These are phyloP conservation scores for Eubucco bourcierii DNA, from an alignment of 2,113 vertebrate genomes.

Conservation along the genomic window DNA sequence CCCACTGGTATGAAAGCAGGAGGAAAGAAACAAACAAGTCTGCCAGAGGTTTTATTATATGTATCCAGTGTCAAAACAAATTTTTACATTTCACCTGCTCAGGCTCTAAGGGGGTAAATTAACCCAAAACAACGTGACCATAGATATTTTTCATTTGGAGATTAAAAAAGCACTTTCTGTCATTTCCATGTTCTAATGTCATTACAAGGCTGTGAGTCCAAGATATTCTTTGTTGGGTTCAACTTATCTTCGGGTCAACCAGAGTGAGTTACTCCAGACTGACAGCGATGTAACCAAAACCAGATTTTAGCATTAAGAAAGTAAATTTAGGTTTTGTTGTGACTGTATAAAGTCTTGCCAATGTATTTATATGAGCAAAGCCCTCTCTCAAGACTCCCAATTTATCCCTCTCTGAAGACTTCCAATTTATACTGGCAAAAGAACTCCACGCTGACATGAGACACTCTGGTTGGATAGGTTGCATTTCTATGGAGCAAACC, in stretches of 20 bases:
- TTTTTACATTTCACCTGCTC: conserved; percentile 38
- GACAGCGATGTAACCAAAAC: conserved; percentile 10
- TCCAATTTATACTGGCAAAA: conserved; percentile 30
- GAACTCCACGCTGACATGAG: not conserved
- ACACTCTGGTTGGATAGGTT: not conserved
- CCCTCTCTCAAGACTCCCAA: conserved; percentile 6
- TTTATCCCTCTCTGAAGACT: conserved; percentile 23
- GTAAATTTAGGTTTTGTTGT: not conserved
- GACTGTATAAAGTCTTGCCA: conserved; percentile 29
- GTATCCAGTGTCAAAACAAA: conserved; percentile 9
- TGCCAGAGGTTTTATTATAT: not conserved
- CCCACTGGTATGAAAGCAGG: not conserved
- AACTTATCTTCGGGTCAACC: not conserved
- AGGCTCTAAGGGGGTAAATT: conserved; percentile 29
- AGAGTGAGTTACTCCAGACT: not conserved
- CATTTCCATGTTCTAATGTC: not conserved
- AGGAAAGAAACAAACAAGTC: not conserved
- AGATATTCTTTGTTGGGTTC: not conserved
- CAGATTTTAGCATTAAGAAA: conserved; percentile 38
- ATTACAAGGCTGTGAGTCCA: not conserved
- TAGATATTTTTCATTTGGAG: not conserved
- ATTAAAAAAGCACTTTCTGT: not conserved
- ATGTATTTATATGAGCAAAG: conserved; percentile 23
- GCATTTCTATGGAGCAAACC: not conserved
- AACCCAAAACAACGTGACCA: conserved; percentile 10